These are phyloP conservation scores for Drosophila suzukii DNA, from an alignment of 1,140 invertebrate genomes.

Conservation along the genomic window DNA sequence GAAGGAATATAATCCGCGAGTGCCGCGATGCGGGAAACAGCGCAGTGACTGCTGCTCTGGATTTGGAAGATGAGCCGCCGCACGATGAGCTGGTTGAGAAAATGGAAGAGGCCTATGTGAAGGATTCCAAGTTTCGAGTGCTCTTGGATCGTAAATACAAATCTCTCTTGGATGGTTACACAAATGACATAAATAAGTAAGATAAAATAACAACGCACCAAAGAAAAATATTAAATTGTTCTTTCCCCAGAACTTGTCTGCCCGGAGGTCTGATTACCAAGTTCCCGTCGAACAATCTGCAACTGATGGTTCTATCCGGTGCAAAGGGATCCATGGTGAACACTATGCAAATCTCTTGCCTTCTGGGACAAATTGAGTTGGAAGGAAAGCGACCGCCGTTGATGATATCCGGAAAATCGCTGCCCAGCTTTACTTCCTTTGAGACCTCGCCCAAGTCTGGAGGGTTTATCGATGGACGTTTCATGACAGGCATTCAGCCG, in stretches of 20 bases:
- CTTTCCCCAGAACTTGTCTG: slow-evolving; percentile 87
- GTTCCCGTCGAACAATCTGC: slow-evolving; percentile 98
- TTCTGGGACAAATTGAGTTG: slow-evolving; percentile 98
- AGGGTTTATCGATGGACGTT: slow-evolving; percentile 97
- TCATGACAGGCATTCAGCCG: slow-evolving; percentile 98
- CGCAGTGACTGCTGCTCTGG: slow-evolving; percentile 90
- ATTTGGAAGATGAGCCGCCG: slow-evolving; percentile 85
- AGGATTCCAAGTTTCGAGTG: slow-evolving; percentile 91
- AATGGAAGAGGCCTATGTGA: slow-evolving; percentile 89
- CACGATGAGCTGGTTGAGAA: slow-evolving; percentile 88
- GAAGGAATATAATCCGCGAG: slow-evolving; percentile 89
- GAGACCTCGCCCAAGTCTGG: slow-evolving; percentile 96
- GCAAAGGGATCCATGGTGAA: slow-evolving; percentile 99
- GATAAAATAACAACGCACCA: neutral
- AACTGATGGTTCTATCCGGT: slow-evolving; percentile 98
- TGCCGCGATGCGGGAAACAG: slow-evolving; percentile 86
- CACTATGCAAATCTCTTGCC: slow-evolving; percentile 98
- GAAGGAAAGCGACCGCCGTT: slow-evolving; percentile 98
- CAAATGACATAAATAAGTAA: slow-evolving; percentile 95
- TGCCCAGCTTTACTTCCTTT: slow-evolving; percentile 97
- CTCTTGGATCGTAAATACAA: slow-evolving; percentile 95
- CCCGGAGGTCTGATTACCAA: slow-evolving; percentile 92
- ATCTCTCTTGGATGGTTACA: slow-evolving; percentile 90
- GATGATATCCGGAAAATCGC: slow-evolving; percentile 94
- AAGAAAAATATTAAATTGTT: neutral